Percentiles rank a stretch among this genome's conserved stretches.
Evolutionary conservation across 1,140 invertebrate genomes (phyloP).

Genomic region (Aricia agestis): DNA sequence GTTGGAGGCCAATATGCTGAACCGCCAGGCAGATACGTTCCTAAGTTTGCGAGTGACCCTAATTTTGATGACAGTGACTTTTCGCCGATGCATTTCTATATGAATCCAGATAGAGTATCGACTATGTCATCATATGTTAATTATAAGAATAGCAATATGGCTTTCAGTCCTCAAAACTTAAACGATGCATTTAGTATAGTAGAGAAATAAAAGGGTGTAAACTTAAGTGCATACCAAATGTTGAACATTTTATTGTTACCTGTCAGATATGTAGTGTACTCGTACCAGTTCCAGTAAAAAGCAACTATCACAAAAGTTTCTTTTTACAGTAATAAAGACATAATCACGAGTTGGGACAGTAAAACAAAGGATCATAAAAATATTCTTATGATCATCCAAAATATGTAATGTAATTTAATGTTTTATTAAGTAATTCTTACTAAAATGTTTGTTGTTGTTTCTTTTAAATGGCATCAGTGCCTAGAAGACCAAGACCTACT

Average conservation of each 20-base stretch:
- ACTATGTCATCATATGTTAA: constrained; percentile 65
- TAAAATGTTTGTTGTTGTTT: too few relatives aligned
- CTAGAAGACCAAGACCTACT: too few relatives aligned
- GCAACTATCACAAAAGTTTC: too few relatives aligned
- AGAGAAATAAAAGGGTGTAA: constrained; percentile 38
- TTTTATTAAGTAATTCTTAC: too few relatives aligned
- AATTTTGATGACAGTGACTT: constrained; percentile 43
- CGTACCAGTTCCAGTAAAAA: too few relatives aligned
- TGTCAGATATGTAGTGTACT: background rate
- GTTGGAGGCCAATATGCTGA: constrained; percentile 70
- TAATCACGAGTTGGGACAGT: too few relatives aligned
- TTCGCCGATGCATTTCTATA: constrained; percentile 30
- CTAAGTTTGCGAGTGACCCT: constrained; percentile 35
- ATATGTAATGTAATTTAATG: too few relatives aligned
- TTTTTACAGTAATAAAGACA: too few relatives aligned
- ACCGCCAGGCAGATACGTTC: constrained; percentile 57
- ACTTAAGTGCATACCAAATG: background rate
- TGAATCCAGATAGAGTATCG: constrained; percentile 39
- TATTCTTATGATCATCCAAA: too few relatives aligned
- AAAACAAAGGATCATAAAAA: too few relatives aligned
- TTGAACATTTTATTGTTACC: background rate
- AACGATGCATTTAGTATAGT: constrained; percentile 73
- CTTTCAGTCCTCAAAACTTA: constrained; percentile 73
- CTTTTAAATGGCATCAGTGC: too few relatives aligned
- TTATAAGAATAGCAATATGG: constrained; percentile 72